phyloP scores from a whole-genome alignment of 1,140 invertebrate genomes.

The Leucophenga varia region DNA sequence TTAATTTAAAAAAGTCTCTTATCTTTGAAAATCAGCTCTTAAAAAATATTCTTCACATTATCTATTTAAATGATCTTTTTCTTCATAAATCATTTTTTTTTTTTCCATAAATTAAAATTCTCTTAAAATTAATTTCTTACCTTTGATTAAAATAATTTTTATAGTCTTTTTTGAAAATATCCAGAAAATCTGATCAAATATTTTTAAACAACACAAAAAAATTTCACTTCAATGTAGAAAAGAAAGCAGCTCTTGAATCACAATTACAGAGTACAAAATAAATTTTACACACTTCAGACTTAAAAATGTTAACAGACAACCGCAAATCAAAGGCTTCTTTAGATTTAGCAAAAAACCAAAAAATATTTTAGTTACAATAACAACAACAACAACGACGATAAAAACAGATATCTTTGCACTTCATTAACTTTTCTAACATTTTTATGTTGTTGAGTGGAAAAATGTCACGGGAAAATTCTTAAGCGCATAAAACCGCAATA shows the following conservation, averaged over 20 bases:
- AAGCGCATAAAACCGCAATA: constrained; percentile 1
- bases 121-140: no score
- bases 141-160: no score
- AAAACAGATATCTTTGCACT: constrained; percentile 44
- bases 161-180: no score
- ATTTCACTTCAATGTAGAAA: constrained; percentile 38
- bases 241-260: constrained; percentile 17
- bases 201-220: constrained; percentile 5
- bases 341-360: constrained; percentile 13
- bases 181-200: no score
- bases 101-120: no score
- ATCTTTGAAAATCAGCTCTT: no score
- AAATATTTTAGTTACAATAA: constrained; percentile 14
- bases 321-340: constrained; percentile 35
- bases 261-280: constrained; percentile 21
- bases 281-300: no score
- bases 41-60: no score
- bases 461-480: constrained; percentile 37
- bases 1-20: no score
- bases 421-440: constrained; percentile 44
- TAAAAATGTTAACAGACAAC: constrained; percentile 9
- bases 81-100: no score
- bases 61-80: no score
- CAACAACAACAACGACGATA: constrained; percentile 12
- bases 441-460: constrained; percentile 22